Evolutionary conservation across 2,113 vertebrate genomes (phyloP), one percentile per base, ranked within the genome.

Genomic region (Cyanoramphus novaezelandiae): DNA sequence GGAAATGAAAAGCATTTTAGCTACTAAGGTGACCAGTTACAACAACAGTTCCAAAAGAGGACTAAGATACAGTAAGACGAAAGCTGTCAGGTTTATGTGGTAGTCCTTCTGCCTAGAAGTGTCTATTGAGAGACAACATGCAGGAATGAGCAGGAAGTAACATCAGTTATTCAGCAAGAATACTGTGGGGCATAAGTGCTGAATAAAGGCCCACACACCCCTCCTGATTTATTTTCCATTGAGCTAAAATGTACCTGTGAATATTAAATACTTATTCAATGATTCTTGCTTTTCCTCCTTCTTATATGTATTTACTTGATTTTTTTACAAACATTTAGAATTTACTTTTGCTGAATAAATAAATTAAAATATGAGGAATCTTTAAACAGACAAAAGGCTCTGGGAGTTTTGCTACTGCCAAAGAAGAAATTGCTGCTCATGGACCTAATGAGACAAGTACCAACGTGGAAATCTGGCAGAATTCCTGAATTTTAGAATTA

Each of bases 101-200:
- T 89, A 86, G 94, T 90, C 91, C 88, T 90, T 69, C 39, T 87
- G 80, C 88, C 88, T 50, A 18, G 49, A 93, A 96, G 82, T 72
- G 86, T 27, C 92, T 83, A 25, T 60, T 68, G 62, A 94, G 76
- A 91, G 92, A 31, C 63, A 71, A 44, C 53, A 83, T 0, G 1
- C 80, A 94, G 83, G 76, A 90, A 86, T 94, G 76, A 77, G 76
- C 69, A 94, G 88, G 72, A 91, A 94, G 74, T 27, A 88, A 81
- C 35, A 76, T 46, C 8, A 86, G 93, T 82, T 88, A 91, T 92
- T 95, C 90, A 96, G 80, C 57, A 91, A 94, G 69, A 92, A 88
- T 33, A 84, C 27, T 44, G 29, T 43, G 74, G 65, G 72, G 41
- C 77, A 91, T 33, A 37, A 82, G 37, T 16, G 69, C 57, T 85